Evolutionary conservation across 1,140 invertebrate species (phyloP).

Genomic region (Drosophila elegans): DNA sequence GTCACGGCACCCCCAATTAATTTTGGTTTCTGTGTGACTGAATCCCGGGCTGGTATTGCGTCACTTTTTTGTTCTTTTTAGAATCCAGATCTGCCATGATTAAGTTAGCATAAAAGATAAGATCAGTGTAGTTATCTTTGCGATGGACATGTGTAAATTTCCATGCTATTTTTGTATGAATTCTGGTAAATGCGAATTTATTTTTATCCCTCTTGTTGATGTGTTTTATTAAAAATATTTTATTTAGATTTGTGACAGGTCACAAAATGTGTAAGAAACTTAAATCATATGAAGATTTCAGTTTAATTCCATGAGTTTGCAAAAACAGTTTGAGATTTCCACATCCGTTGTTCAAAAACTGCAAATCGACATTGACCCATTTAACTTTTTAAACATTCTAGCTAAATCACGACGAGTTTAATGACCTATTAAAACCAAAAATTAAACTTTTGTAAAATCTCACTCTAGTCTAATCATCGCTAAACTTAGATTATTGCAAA

Average conservation of each 20-base stretch:
- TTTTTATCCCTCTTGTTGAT: conserved; percentile 25
- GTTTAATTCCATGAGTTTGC: conserved; percentile 6
- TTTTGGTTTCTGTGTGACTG: conserved; percentile 46
- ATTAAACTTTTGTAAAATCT: conserved; percentile 3
- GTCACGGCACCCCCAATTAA: conserved; percentile 29
- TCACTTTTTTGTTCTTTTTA: conserved; percentile 30
- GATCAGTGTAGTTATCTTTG: conserved; percentile 37
- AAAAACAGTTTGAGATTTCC: conserved; percentile 29
- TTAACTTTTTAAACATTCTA: conserved; percentile 51
- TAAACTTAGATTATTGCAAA: conserved; percentile 4
- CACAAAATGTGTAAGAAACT: conserved; percentile 10
- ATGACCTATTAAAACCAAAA: conserved; percentile 50
- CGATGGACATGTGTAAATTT: conserved; percentile 50
- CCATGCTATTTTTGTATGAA: conserved; percentile 47
- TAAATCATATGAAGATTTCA: conserved; percentile 18
- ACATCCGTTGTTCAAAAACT: conserved; percentile 48
- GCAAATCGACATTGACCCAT: conserved; percentile 65
- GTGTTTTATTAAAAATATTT: background rate
- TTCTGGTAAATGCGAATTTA: conserved; percentile 16
- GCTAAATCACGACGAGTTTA: conserved; percentile 46
- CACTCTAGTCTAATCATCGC: background rate
- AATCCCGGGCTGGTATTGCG: conserved; percentile 54
- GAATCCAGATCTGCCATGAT: conserved; percentile 14
- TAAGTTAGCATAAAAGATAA: conserved; percentile 52
- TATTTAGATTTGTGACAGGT: conserved; percentile 23